Conservation (phyloP, 2,113 vertebrate species). For the Cisticola juncidis region DNA sequence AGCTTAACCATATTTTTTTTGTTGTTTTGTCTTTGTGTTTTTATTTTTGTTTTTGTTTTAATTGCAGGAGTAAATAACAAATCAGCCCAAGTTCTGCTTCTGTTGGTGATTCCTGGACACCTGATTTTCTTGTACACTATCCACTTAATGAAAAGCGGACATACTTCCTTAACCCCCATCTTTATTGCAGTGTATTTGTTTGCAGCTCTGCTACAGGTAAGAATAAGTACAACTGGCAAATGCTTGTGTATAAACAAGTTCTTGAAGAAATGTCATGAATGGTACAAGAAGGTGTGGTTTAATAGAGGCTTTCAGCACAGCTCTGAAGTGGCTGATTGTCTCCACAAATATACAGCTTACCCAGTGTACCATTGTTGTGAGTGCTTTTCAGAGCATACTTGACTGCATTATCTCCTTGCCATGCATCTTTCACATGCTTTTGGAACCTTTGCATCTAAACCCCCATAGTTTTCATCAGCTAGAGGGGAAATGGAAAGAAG, state of each 20-base stretch:
- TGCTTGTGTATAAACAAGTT: background rate
- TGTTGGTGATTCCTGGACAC: slow-evolving; percentile 91
- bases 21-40: background rate
- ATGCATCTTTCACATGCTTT: background rate
- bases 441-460: background rate
- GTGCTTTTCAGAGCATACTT: background rate
- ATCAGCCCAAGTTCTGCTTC: slow-evolving; percentile 93
- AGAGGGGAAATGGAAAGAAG: background rate
- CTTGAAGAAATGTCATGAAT: background rate
- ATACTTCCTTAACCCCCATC: slow-evolving; percentile 90
- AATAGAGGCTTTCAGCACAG: background rate
- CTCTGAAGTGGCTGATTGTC: background rate
- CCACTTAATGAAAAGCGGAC: slow-evolving; percentile 95
- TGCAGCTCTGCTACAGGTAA: slow-evolving; percentile 92
- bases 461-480: background rate
- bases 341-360: background rate
- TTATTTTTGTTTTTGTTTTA: background rate
- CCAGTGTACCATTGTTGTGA: background rate
- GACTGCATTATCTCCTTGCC: background rate
- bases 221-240: background rate
- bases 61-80: slow-evolving; percentile 90
- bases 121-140: slow-evolving; percentile 95
- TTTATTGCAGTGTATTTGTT: slow-evolving; percentile 89
- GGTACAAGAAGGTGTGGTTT: background rate
- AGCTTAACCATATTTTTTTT: background rate